These are phyloP conservation scores for Anoura caudifer DNA, from an alignment of 2,113 vertebrate genomes.

Conservation along the genomic window DNA sequence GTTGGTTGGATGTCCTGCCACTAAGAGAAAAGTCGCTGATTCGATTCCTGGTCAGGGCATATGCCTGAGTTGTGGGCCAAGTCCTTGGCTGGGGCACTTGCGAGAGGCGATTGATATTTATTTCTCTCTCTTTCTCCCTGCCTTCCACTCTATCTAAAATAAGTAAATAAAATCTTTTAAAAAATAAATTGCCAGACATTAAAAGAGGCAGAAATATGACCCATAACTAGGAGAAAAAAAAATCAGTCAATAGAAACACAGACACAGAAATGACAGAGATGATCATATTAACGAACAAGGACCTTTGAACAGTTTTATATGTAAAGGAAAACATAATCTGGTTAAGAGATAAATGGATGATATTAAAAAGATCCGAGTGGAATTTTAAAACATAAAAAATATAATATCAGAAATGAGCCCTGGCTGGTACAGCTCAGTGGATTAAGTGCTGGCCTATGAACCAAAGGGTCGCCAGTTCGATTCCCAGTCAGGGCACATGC, in stretches of 20 bases:
- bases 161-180: not conserved
- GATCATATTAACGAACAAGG: not conserved
- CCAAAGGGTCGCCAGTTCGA: too few relatives aligned
- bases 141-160: not conserved
- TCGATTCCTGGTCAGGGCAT: too few relatives aligned
- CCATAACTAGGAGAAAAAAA: constrained; percentile 1
- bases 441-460: too few relatives aligned
- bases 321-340: constrained; percentile 10
- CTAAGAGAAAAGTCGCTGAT: too few relatives aligned
- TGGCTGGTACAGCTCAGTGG: too few relatives aligned
- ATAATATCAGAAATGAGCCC: not conserved
- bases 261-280: not conserved
- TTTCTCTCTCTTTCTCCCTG: not conserved
- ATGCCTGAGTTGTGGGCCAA: too few relatives aligned
- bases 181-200: not conserved
- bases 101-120: too few relatives aligned
- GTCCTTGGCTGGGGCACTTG: too few relatives aligned
- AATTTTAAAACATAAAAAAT: constrained; percentile 25
- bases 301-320: constrained; percentile 24
- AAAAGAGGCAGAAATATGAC: not conserved
- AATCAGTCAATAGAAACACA: not conserved
- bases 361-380: not conserved
- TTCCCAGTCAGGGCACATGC: too few relatives aligned
- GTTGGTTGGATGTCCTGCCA: too few relatives aligned
- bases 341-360: not conserved